Percentiles rank a stretch among this genome's conserved stretches.
Conservation (phyloP, 2,888 invertebrate genomes). For the Diplazon laetatorius region DNA sequence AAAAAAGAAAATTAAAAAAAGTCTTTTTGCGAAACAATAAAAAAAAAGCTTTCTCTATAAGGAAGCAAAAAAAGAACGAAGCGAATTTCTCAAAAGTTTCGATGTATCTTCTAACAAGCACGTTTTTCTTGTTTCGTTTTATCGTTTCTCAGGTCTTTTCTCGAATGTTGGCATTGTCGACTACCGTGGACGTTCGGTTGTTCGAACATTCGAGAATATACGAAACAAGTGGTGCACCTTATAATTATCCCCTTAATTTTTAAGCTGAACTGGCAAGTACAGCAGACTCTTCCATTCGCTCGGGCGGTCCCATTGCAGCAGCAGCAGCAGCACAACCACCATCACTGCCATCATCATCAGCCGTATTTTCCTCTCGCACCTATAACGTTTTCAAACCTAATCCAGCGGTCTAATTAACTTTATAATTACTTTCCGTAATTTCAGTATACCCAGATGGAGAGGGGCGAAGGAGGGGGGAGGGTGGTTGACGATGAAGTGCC, state of each 20-base stretch:
- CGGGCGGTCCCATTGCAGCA: slow-evolving; percentile 8
- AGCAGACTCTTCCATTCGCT: slow-evolving; percentile 15
- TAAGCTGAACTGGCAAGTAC: slow-evolving; percentile 31
- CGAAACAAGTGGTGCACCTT: slow-evolving; percentile 33
- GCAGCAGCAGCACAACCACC: slow-evolving; percentile 17
- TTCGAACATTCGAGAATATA: slow-evolving; percentile 29
- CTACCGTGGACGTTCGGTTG: slow-evolving; percentile 27
- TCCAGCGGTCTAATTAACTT: slow-evolving; percentile 64
- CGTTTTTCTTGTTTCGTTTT: slow-evolving; percentile 9
- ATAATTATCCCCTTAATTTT: slow-evolving; percentile 56
- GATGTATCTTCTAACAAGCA: slow-evolving; percentile 16
- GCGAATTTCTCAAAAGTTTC: not conserved
- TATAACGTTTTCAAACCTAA: slow-evolving; percentile 62
- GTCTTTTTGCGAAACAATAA: not conserved
- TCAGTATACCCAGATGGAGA: slow-evolving; percentile 30
- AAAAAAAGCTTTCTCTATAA: no score
- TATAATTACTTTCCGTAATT: slow-evolving; percentile 65
- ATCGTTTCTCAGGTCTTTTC: slow-evolving; percentile 24
- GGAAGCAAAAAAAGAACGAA: not conserved
- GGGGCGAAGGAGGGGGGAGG: no score
- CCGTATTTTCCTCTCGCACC: slow-evolving; percentile 28
- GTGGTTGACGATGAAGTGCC: slow-evolving; percentile 20
- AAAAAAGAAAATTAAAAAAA: not conserved
- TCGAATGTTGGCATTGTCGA: not conserved
- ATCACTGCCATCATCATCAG: no score